Evolutionary conservation across 2,797 vertebrate genomes (phyloP).

Genomic region (Sciurus carolinensis): DNA sequence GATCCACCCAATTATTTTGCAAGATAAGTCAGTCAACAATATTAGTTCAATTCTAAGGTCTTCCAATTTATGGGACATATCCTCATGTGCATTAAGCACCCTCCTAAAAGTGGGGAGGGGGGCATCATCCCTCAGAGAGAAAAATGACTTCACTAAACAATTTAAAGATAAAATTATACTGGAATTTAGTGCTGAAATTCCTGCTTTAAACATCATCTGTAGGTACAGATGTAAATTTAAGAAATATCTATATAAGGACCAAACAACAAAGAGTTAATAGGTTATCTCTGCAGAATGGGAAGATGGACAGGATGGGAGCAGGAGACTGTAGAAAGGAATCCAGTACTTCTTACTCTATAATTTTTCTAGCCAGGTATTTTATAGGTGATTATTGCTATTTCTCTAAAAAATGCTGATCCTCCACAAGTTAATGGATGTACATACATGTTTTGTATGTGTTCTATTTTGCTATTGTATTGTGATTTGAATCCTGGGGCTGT

Average conservation of each 20-base stretch:
- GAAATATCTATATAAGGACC: background rate
- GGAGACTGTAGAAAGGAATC: too few relatives aligned
- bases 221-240: background rate
- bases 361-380: background rate
- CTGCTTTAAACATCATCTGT: slow-evolving; percentile 3
- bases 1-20: background rate
- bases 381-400: background rate
- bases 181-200: slow-evolving; percentile 2
- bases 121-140: background rate
- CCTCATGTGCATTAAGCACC: background rate
- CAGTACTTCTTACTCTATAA: background rate
- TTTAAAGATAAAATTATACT: background rate
- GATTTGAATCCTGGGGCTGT: too few relatives aligned
- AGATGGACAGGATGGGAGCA: background rate
- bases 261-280: background rate
- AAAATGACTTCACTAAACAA: slow-evolving; percentile 37
- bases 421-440: background rate
- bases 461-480: too few relatives aligned
- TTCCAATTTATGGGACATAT: slow-evolving; percentile 30
- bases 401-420: background rate
- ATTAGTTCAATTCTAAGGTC: slow-evolving; percentile 24
- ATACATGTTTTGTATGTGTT: too few relatives aligned
- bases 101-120: background rate
- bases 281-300: background rate
- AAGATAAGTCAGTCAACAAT: slow-evolving; percentile 24